Evolutionary conservation across 2,797 vertebrate genomes (phyloP).

Genomic region (Crax fasciolata): DNA sequence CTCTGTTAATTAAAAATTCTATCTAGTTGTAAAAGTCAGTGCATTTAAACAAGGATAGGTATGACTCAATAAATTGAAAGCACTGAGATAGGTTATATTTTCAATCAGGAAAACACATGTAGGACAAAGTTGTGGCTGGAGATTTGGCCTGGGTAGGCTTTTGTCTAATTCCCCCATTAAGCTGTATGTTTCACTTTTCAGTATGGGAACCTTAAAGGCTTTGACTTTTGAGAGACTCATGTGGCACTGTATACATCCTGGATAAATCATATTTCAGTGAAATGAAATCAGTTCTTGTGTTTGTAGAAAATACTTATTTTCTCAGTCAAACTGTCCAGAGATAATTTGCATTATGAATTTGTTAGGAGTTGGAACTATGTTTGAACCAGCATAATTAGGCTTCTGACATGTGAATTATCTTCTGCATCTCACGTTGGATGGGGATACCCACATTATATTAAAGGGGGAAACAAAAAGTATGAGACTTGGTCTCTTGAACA

Average conservation of each 20-base stretch:
- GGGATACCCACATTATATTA: neutral
- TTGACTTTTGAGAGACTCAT: neutral
- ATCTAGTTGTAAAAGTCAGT: neutral
- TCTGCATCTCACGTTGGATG: neutral
- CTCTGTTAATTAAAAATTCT: neutral
- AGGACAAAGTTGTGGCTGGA: neutral
- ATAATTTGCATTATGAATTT: neutral
- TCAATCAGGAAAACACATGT: neutral
- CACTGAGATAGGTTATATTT: neutral
- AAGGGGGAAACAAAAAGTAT: neutral
- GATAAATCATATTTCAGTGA: neutral
- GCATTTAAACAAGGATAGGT: neutral
- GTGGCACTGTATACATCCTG: neutral
- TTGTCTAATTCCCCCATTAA: neutral
- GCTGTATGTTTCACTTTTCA: neutral
- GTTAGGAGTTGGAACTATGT: neutral
- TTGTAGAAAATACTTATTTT: slow-evolving; percentile 12
- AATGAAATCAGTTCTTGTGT: neutral
- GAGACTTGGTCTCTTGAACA: slow-evolving; percentile 9
- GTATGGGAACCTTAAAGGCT: neutral
- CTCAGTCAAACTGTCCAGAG: neutral
- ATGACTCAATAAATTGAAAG: neutral
- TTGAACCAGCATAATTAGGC: neutral
- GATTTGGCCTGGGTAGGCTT: neutral
- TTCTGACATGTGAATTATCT: neutral